A percentile compares a stretch with the other conserved stretches of the same genome.
Conservation (phyloP, 2,888 invertebrate species). For the Cephus pygmeus region DNA sequence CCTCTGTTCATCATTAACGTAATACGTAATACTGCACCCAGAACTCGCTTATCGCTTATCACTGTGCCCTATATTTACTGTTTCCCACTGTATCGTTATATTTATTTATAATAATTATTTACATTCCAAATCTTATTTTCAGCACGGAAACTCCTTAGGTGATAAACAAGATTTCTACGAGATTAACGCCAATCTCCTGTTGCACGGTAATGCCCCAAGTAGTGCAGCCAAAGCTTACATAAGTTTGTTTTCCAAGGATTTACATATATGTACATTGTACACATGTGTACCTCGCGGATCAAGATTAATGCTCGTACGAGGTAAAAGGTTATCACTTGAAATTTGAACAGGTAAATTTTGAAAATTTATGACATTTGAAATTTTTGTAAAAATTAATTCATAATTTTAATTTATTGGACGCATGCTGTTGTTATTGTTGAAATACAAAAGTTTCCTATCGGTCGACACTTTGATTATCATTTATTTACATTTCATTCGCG, state of each 20-base stretch:
- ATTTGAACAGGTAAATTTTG: neutral
- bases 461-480: neutral
- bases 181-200: neutral
- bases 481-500: no score
- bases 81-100: no score
- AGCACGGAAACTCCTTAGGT: neutral
- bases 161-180: neutral
- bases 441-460: no score
- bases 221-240: neutral
- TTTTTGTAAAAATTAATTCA: no score
- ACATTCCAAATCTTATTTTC: neutral
- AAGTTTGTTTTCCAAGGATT: neutral
- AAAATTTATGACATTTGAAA: no score
- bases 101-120: neutral
- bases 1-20: slow-evolving; percentile 37
- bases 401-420: no score
- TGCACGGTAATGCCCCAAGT: neutral
- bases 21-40: slow-evolving; percentile 35
- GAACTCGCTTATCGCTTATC: neutral
- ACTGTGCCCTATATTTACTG: no score
- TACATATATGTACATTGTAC: neutral
- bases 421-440: no score
- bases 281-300: neutral
- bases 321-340: neutral
- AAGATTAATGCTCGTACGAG: neutral